Conservation (phyloP, 30 jellyfish, hydroid and myxozoan species). For the Turritopsis dohrnii region DNA sequence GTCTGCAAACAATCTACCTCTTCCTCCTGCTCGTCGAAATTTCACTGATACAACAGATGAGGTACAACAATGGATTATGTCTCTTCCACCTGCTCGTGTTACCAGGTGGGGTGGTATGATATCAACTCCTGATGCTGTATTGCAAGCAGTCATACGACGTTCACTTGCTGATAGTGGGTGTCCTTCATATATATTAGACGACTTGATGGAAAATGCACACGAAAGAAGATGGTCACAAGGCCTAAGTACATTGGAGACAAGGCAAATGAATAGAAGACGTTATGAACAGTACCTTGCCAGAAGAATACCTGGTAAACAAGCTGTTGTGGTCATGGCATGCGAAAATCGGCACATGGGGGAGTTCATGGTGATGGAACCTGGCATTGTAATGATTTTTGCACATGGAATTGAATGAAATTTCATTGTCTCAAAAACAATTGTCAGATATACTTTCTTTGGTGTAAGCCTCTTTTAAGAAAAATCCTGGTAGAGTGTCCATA, state of each 20-base stretch:
- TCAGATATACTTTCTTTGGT: too few species aligned
- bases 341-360: constrained; percentile 96
- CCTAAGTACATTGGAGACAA: constrained; percentile 83
- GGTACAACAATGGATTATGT: constrained; percentile 90
- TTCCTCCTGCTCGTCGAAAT: constrained; percentile 65
- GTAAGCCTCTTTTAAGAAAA: too few species aligned
- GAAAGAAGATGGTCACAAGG: constrained; percentile 99
- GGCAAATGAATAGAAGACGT: constrained; percentile 92
- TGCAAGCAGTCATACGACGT: constrained; percentile 91
- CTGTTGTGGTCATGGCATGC: constrained; percentile 99
- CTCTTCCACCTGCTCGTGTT: constrained; percentile 90
- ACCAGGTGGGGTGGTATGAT: constrained; percentile 99
- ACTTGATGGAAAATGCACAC: constrained; percentile 90
- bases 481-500: too few species aligned
- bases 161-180: constrained; percentile 97
- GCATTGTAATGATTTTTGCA: constrained; percentile 95
- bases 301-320: constrained; percentile 97
- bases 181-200: constrained; percentile 86
- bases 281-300: constrained; percentile 96
- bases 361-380: constrained; percentile 85
- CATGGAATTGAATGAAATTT: constrained; percentile 84
- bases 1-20: constrained; percentile 69
- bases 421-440: too few species aligned
- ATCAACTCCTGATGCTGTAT: constrained; percentile 96
- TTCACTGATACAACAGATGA: constrained; percentile 86